Percentiles rank a stretch among this genome's conserved stretches.
These are phyloP conservation scores for Morelia viridis DNA, from an alignment of 2,797 vertebrate species.

Conservation along the genomic window DNA sequence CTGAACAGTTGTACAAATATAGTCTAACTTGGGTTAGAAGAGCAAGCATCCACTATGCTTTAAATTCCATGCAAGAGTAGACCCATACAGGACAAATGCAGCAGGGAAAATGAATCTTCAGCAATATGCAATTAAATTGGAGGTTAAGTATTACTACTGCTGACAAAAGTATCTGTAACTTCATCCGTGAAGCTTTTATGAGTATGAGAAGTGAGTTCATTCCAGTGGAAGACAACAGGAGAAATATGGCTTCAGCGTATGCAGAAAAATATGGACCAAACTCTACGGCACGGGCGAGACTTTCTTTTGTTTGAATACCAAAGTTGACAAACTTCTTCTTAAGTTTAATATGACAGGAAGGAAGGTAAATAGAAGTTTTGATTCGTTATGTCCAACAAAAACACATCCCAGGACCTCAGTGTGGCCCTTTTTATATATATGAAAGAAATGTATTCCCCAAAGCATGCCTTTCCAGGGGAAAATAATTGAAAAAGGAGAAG, in stretches of 20 bases:
- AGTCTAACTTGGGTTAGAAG: too few relatives aligned
- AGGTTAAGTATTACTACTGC: not conserved
- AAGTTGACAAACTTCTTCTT: conserved; percentile 67
- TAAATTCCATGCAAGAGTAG: not conserved
- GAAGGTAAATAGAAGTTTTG: not conserved
- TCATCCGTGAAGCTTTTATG: not conserved
- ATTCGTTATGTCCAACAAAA: conserved; percentile 52
- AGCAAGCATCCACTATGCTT: not conserved
- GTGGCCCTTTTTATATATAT: conserved; percentile 58
- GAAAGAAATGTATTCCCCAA: conserved; percentile 34
- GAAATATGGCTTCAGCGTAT: not conserved
- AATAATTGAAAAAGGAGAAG: conserved; percentile 59
- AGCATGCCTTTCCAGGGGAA: conserved; percentile 69
- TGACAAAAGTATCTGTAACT: not conserved
- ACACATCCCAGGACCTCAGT: conserved; percentile 64
- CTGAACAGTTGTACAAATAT: not conserved
- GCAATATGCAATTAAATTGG: not conserved
- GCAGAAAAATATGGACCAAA: conserved; percentile 6
- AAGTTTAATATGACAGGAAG: not conserved
- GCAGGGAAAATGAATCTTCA: not conserved
- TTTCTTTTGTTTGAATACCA: conserved; percentile 47
- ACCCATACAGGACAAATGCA: not conserved
- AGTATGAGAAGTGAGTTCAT: conserved; percentile 66
- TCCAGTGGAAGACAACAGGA: conserved; percentile 43
- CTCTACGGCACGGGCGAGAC: not conserved